Percentiles rank a stretch among this genome's conserved stretches.
Evolutionary conservation across 1,140 invertebrate genomes (phyloP).

Genomic region (Bombus sibiricus): DNA sequence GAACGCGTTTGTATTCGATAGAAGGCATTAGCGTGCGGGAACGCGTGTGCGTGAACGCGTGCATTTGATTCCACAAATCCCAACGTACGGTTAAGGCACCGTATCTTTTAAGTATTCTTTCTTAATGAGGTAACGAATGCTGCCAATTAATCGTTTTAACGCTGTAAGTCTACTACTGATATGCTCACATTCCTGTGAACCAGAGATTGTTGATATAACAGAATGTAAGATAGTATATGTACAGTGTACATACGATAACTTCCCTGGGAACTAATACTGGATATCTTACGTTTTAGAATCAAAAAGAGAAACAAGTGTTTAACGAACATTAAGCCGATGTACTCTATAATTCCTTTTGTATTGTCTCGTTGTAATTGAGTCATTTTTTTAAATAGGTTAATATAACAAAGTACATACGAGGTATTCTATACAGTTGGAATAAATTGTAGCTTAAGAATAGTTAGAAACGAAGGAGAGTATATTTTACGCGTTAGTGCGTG

Average conservation of each 20-base stretch:
- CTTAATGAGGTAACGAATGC: conserved; percentile 11
- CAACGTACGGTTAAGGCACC: conserved; percentile 27
- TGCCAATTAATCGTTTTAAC: conserved; percentile 30
- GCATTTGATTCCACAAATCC: conserved; percentile 52
- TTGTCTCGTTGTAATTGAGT: background rate
- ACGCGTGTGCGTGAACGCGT: conserved; percentile 43
- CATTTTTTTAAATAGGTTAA: background rate
- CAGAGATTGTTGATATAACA: background rate
- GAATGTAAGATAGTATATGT: no score
- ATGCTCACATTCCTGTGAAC: background rate
- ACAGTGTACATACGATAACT: background rate
- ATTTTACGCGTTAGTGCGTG: no score
- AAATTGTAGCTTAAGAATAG: background rate
- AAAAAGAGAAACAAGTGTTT: background rate
- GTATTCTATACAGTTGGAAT: background rate
- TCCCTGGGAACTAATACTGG: background rate
- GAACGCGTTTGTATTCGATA: conserved; percentile 44
- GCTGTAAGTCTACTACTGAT: background rate
- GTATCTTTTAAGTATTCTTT: conserved; percentile 4
- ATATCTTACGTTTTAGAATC: background rate
- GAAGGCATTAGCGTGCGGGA: conserved; percentile 45
- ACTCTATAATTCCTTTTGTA: background rate
- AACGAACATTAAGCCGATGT: background rate
- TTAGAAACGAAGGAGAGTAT: background rate
- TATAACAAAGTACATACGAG: background rate